Evolutionary conservation across 2,888 invertebrate species (phyloP).

Genomic region (Acronicta aceris): DNA sequence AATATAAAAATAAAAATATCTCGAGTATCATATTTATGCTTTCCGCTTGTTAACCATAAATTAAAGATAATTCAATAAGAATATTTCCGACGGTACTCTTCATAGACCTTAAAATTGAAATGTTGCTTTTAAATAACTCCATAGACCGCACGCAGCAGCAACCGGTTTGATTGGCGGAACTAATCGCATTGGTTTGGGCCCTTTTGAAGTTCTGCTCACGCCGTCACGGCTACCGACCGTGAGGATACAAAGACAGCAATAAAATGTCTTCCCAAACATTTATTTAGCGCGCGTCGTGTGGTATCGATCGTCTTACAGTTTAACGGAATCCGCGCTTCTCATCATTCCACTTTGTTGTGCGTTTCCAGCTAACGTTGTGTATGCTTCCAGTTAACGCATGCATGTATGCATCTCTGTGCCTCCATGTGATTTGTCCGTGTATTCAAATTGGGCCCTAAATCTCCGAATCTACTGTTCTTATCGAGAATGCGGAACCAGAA

Average conservation of each 20-base stretch:
- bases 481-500: constrained; percentile 42
- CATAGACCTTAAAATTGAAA: constrained; percentile 1
- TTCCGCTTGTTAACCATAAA: not conserved
- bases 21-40: not conserved
- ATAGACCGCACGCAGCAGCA: not conserved
- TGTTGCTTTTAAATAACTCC: not conserved
- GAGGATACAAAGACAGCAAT: constrained; percentile 40
- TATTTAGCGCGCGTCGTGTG: constrained; percentile 54
- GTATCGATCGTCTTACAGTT: constrained; percentile 69
- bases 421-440: constrained; percentile 53
- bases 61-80: not conserved
- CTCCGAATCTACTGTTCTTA: constrained; percentile 47
- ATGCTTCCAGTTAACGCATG: constrained; percentile 55
- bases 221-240: constrained; percentile 3
- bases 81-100: not conserved
- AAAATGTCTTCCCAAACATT: constrained; percentile 49
- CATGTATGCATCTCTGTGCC: constrained; percentile 55
- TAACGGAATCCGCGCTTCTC: constrained; percentile 69
- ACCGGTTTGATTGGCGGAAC: constrained; percentile 8
- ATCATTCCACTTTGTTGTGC: constrained; percentile 64
- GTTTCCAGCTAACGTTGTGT: constrained; percentile 57
- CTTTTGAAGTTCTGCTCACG: constrained; percentile 21
- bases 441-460: constrained; percentile 49
- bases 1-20: constrained; percentile 1
- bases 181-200: constrained; percentile 10